Percentiles rank a stretch among this genome's conserved stretches.
Conservation (phyloP, 2,113 vertebrate genomes). For the Bathybates hornii region DNA sequence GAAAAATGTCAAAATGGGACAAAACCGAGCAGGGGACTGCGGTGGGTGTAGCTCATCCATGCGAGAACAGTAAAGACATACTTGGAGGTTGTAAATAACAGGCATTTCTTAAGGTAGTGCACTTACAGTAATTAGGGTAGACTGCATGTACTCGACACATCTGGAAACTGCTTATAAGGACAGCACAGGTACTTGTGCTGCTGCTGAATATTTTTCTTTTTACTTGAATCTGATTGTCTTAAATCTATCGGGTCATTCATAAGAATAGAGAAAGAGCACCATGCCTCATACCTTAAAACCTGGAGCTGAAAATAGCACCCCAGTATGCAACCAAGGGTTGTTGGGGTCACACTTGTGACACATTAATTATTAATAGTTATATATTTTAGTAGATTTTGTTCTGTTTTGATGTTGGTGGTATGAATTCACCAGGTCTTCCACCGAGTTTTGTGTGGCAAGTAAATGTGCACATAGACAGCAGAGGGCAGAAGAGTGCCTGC, state of each 20-base stretch:
- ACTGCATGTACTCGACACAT: neutral
- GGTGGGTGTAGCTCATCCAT: too few relatives aligned
- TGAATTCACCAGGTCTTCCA: neutral
- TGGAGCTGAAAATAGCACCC: neutral
- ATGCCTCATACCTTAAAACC: rapidly evolving
- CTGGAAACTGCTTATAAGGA: neutral
- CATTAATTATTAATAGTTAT: neutral
- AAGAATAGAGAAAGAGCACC: neutral
- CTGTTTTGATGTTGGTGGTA: neutral
- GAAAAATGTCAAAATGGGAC: neutral
- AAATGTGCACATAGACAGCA: neutral
- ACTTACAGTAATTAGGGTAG: neutral
- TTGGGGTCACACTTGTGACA: neutral
- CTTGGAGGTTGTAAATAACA: neutral
- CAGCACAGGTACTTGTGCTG: neutral
- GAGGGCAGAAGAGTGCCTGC: neutral
- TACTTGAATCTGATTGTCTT: neutral
- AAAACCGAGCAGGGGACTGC: neutral
- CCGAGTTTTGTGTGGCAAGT: neutral
- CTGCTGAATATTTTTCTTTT: neutral
- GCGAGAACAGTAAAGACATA: neutral
- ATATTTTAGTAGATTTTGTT: neutral
- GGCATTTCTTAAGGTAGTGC: neutral
- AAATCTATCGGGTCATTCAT: neutral
- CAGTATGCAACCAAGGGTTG: neutral